These are phyloP conservation scores for Passer montanus DNA, from an alignment of 2,113 vertebrate genomes.

Conservation along the genomic window DNA sequence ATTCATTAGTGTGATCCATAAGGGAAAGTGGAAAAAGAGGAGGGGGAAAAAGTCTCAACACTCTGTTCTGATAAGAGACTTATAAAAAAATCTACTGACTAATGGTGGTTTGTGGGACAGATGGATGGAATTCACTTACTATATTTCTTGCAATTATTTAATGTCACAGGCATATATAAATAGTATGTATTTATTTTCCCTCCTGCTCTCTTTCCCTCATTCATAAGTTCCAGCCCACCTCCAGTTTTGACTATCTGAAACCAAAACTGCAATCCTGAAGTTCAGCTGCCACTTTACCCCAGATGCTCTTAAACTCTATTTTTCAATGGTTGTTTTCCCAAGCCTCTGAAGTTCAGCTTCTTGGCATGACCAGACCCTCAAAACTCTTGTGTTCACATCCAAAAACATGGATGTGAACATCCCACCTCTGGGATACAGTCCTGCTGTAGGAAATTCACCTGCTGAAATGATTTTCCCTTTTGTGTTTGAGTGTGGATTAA, in stretches of 20 bases:
- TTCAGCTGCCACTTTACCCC: neutral
- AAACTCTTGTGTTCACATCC: neutral
- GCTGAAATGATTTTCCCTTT: neutral
- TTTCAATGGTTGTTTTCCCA: neutral
- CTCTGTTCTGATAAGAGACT: neutral
- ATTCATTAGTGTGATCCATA: neutral
- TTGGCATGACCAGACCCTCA: neutral
- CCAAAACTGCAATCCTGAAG: neutral
- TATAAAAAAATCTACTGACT: neutral
- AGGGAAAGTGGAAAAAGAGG: neutral
- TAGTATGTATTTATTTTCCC: slow-evolving; percentile 4
- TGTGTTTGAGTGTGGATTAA: neutral
- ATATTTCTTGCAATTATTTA: slow-evolving; percentile 29
- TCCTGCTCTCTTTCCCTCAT: slow-evolving; percentile 8
- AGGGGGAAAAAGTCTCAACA: neutral
- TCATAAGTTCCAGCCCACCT: slow-evolving; percentile 3
- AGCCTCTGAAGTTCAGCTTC: neutral
- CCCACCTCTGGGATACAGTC: neutral
- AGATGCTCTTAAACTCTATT: neutral
- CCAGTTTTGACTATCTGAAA: slow-evolving; percentile 6
- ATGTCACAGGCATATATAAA: slow-evolving; percentile 34
- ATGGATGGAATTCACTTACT: slow-evolving; percentile 22
- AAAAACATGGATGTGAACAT: neutral
- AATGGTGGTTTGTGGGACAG: slow-evolving; percentile 8
- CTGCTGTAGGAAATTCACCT: neutral